Conservation (phyloP, 2,888 invertebrate species). For the Heteromyza rotundicornis region DNA sequence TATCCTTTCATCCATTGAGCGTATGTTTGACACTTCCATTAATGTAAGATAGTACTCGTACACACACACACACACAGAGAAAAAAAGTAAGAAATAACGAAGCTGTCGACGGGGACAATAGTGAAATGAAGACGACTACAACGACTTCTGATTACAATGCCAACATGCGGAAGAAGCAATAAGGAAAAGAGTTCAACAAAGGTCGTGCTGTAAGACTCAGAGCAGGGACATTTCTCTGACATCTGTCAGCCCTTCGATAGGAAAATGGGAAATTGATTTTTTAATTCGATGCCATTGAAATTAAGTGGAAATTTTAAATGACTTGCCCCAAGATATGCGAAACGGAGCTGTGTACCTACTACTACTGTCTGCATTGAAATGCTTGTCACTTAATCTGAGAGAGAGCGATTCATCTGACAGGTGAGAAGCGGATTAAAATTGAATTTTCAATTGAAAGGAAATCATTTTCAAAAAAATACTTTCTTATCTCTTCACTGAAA, state of each 20-base stretch:
- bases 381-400: background rate
- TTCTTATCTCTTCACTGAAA: no score
- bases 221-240: slow-evolving; percentile 11
- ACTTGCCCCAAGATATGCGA: background rate
- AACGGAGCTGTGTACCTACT: background rate
- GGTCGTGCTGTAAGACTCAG: background rate
- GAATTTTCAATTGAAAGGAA: no score
- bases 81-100: background rate
- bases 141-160: background rate
- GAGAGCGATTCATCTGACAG: background rate
- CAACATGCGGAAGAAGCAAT: background rate
- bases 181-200: background rate
- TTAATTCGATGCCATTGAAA: slow-evolving; percentile 16
- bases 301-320: background rate
- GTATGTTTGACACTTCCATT: background rate
- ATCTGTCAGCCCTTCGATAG: slow-evolving; percentile 26
- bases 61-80: no score
- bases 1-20: background rate
- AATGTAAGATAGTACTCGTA: background rate
- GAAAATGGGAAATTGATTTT: slow-evolving; percentile 22
- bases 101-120: background rate
- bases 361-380: background rate
- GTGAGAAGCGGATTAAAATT: background rate
- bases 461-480: no score
- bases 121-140: background rate